These are phyloP conservation scores for Cynopterus brachyotis DNA, from an alignment of 2,113 vertebrate genomes.

Conservation along the genomic window DNA sequence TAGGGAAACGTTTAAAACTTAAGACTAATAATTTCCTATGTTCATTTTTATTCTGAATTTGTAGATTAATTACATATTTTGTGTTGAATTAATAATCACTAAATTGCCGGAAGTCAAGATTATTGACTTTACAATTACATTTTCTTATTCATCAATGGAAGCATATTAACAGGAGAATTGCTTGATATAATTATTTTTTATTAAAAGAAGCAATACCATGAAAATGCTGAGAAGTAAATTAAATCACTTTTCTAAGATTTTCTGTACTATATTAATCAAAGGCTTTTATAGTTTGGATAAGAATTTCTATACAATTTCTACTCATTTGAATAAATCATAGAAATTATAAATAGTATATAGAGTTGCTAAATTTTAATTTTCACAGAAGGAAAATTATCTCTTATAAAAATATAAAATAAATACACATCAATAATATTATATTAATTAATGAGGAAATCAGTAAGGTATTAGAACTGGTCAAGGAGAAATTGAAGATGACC, in stretches of 20 bases:
- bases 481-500: not conserved
- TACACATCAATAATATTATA: constrained; percentile 48
- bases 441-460: constrained; percentile 3
- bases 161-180: constrained; percentile 62
- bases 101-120: constrained; percentile 20
- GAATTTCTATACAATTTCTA: constrained; percentile 65
- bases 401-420: not conserved
- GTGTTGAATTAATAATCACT: constrained; percentile 67
- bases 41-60: constrained; percentile 67
- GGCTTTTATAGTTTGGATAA: constrained; percentile 68
- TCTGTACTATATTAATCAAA: constrained; percentile 37
- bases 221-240: constrained; percentile 75
- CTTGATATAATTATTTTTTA: constrained; percentile 73
- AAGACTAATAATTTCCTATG: constrained; percentile 57
- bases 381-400: not conserved
- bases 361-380: constrained; percentile 27
- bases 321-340: constrained; percentile 67
- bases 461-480: not conserved
- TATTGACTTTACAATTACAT: constrained; percentile 74
- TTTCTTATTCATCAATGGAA: constrained; percentile 70
- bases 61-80: constrained; percentile 56
- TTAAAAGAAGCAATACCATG: constrained; percentile 64
- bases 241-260: constrained; percentile 77
- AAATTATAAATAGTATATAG: constrained; percentile 58
- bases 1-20: constrained; percentile 56